Conservation (phyloP, 2,888 invertebrate species). For the Eupithecia inturbata region DNA sequence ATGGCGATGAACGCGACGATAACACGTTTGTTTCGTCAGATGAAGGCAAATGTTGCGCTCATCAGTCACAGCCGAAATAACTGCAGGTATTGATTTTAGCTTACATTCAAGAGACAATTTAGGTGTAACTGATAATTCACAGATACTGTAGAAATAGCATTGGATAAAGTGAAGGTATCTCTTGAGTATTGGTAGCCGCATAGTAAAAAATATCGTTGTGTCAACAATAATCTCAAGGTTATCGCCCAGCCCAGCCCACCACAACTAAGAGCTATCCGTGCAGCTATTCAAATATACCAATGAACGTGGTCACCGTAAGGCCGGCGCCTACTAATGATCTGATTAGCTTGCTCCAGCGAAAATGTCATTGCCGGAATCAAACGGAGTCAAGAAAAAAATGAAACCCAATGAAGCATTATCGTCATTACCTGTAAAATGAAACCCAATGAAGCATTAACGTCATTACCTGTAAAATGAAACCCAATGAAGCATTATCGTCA, state of each 20-base stretch:
- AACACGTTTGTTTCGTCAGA: slow-evolving; percentile 2
- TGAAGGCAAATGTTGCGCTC: slow-evolving; percentile 19
- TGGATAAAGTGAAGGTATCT: background rate
- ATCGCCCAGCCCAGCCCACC: slow-evolving; percentile 14
- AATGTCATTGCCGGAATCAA: slow-evolving; percentile 56
- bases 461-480: no score
- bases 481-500: no score
- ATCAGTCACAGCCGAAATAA: slow-evolving; percentile 42
- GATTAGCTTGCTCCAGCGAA: slow-evolving; percentile 45
- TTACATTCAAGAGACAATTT: background rate
- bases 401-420: no score
- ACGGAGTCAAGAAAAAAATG: slow-evolving; percentile 46
- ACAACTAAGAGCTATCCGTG: slow-evolving; percentile 9
- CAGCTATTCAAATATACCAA: slow-evolving; percentile 34
- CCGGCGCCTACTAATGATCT: slow-evolving; percentile 35
- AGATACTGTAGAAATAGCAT: background rate
- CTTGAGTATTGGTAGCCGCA: background rate
- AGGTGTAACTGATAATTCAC: background rate
- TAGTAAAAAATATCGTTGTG: slow-evolving; percentile 6
- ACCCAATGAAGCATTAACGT: no score
- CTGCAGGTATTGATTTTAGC: background rate
- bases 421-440: no score
- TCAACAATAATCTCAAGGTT: slow-evolving; percentile 36
- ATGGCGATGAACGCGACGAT: background rate
- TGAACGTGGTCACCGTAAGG: slow-evolving; percentile 51